These are phyloP conservation scores for Leucopsar rothschildi DNA, from an alignment of 2,113 vertebrate genomes.

Conservation along the genomic window DNA sequence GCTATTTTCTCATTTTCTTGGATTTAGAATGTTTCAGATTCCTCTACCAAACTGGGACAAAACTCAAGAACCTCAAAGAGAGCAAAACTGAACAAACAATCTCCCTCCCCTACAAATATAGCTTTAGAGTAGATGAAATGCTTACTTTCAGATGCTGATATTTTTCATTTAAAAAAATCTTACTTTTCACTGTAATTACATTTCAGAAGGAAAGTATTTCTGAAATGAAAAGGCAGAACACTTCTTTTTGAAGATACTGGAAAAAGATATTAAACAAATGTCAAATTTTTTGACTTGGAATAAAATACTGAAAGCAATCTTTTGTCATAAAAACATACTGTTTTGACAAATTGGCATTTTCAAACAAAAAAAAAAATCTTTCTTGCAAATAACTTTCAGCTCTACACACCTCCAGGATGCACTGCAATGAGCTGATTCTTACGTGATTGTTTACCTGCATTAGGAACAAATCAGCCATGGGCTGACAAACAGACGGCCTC, in stretches of 20 bases:
- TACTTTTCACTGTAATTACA: background rate
- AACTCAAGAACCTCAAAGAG: background rate
- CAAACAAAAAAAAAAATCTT: background rate
- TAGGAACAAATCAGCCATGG: background rate
- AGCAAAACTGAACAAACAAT: background rate
- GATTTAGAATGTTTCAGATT: background rate
- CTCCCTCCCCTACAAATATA: accelerated
- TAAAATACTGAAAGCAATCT: background rate
- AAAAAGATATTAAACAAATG: constrained; percentile 9
- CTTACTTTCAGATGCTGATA: background rate
- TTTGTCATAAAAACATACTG: background rate
- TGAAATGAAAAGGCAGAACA: background rate
- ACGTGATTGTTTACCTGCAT: background rate
- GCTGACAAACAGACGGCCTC: background rate
- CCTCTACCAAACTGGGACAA: background rate
- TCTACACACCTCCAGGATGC: background rate
- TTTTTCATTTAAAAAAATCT: background rate
- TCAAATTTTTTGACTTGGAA: background rate
- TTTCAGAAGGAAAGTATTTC: background rate
- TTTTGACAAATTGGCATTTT: background rate
- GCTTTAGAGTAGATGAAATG: background rate
- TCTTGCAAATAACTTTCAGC: background rate
- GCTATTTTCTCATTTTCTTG: background rate
- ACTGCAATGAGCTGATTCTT: background rate
- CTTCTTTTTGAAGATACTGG: background rate